These are phyloP conservation scores for Parascotia fuliginaria DNA, from an alignment of 2,888 invertebrate species.

Conservation along the genomic window DNA sequence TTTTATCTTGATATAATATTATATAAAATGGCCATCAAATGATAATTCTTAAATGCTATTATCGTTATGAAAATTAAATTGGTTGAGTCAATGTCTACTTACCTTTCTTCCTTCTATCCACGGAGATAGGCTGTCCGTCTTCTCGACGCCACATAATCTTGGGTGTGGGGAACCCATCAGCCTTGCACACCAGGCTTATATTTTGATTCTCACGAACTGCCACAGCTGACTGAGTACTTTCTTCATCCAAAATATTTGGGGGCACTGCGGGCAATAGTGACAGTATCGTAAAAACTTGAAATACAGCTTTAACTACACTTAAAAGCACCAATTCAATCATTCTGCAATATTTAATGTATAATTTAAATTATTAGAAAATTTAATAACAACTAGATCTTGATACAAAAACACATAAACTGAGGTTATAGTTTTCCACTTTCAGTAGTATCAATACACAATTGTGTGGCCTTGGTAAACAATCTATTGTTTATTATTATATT, in stretches of 20 bases:
- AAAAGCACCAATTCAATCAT: background rate
- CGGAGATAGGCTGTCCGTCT: slow-evolving; percentile 94
- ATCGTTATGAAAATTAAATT: background rate
- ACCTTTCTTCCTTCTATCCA: slow-evolving; percentile 95
- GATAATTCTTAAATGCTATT: too few relatives aligned
- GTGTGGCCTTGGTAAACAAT: too few relatives aligned
- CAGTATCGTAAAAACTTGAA: background rate
- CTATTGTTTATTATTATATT: too few relatives aligned
- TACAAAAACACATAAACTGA: too few relatives aligned
- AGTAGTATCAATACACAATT: too few relatives aligned
- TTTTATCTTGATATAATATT: too few relatives aligned
- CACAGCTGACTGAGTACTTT: slow-evolving; percentile 96
- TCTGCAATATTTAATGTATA: background rate
- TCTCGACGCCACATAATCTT: slow-evolving; percentile 97
- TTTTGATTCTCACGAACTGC: slow-evolving; percentile 97
- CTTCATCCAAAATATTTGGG: slow-evolving; percentile 95
- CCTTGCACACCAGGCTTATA: slow-evolving; percentile 95
- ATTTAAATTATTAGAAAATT: too few relatives aligned
- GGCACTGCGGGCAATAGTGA: slow-evolving; percentile 89
- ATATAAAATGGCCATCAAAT: too few relatives aligned
- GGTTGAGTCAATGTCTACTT: too few relatives aligned
- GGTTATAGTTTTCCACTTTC: too few relatives aligned
- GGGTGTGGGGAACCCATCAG: slow-evolving; percentile 96
- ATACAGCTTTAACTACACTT: too few relatives aligned
- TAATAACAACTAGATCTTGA: too few relatives aligned